Evolutionary conservation across 1,140 invertebrate genomes (phyloP), one percentile per base, ranked within the genome.

Genomic region (Phortica variegata): DNA sequence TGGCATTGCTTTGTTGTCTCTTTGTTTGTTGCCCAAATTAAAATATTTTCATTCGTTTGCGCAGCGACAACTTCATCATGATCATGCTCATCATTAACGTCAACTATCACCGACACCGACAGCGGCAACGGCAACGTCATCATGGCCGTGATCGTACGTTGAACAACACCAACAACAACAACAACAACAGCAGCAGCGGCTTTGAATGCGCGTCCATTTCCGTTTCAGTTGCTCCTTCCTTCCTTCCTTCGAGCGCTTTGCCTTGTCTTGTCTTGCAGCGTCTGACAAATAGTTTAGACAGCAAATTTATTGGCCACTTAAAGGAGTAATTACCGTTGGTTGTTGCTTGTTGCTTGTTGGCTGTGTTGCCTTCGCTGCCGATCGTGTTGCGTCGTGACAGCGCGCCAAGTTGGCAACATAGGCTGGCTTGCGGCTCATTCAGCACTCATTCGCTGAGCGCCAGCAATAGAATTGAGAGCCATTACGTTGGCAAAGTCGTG

Each of bases 231-330:
- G 56, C 53, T 7, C 21, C 47, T 58, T 60, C 65, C 7, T 43
- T n/a, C n/a, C n/a, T n/a, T n/a, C n/a, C n/a, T n/a, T n/a, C n/a
- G n/a, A n/a, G n/a, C n/a, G n/a, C n/a, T n/a, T n/a, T n/a, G n/a
- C n/a, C n/a, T n/a, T n/a, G n/a, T n/a, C n/a, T n/a, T n/a, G n/a
- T n/a, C n/a, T n/a, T 56, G 55, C 54, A 62, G 61, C 60, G 66
- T 66, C 59, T 73, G 69, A 73, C 69, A 73, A 73, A 73, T 73
- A 69, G 69, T 73, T 73, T 69, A 62, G 69, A 73, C 69, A 73
- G 69, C 69, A 65, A 73, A 73, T 73, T 73, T 73, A 73, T 73
- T 73, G 69, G 69, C 69, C 69, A 73, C 65, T 73, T 73, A 73
- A 65, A 73, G 63, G 63, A 68, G 63, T 69, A 69, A 69, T 69